Conservation (phyloP, 2,113 vertebrate species). For the Oxyura jamaicensis region DNA sequence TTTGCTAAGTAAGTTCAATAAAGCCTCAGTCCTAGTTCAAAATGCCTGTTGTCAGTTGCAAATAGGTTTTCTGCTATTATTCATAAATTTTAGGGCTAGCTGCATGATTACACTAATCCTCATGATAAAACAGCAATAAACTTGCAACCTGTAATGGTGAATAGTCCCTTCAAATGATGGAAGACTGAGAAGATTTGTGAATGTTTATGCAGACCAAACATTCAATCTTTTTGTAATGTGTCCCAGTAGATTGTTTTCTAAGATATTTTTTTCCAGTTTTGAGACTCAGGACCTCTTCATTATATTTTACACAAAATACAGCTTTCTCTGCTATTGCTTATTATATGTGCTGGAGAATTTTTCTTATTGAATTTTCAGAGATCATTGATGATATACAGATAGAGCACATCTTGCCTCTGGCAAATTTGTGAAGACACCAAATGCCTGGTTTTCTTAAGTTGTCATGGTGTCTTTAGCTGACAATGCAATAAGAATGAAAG, state of each 20-base stretch:
- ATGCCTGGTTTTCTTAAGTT: neutral
- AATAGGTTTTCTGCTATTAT: neutral
- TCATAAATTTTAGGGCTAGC: neutral
- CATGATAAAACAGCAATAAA: neutral
- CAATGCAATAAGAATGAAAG: neutral
- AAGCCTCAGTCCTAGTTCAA: neutral
- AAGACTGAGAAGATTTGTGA: neutral
- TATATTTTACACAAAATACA: neutral
- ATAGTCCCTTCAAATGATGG: neutral
- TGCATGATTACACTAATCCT: neutral
- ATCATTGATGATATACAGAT: neutral
- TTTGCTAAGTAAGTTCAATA: neutral
- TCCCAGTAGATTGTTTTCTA: neutral
- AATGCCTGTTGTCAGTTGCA: conserved; percentile 12
- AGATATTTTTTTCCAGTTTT: neutral
- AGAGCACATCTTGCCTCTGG: neutral
- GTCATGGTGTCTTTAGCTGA: neutral
- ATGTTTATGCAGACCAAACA: neutral
- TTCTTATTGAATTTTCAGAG: neutral
- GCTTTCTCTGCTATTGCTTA: neutral
- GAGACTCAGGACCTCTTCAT: neutral
- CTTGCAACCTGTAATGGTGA: neutral
- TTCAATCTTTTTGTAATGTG: neutral
- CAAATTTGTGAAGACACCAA: neutral
- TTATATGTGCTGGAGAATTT: neutral